Percentiles rank a stretch among this genome's conserved stretches.
phyloP scores from a whole-genome alignment of 2,113 vertebrate species.

The Chinchilla lanigera region DNA sequence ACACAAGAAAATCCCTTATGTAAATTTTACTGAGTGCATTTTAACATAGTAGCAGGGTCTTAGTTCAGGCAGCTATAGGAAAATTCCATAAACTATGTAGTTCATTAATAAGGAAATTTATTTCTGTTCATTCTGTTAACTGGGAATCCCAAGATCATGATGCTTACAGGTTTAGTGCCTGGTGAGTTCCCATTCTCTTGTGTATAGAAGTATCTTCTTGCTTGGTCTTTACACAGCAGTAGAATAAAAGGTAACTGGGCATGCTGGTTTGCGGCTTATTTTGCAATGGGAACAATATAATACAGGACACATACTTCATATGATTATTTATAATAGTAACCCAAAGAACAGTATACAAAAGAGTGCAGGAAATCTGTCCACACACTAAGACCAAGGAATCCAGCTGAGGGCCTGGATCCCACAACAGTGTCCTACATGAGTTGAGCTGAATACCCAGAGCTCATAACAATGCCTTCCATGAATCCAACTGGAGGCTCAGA shows the following conservation, averaged over 20 bases:
- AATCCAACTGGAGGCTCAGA: too few species aligned
- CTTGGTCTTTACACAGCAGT: background rate
- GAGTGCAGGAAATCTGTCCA: too few species aligned
- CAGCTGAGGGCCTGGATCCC: too few species aligned
- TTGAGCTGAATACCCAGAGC: too few species aligned
- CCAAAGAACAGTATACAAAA: too few species aligned
- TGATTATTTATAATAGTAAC: too few species aligned
- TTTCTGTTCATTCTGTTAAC: background rate
- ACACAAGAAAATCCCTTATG: background rate
- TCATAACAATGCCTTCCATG: too few species aligned
- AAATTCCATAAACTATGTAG: background rate
- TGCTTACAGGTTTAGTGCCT: background rate
- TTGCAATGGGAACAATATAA: too few species aligned
- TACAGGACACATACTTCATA: too few species aligned
- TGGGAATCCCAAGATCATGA: background rate
- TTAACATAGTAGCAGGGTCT: background rate
- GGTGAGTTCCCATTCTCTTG: background rate
- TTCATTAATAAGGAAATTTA: background rate
- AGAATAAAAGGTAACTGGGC: background rate
- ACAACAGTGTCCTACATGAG: too few species aligned
- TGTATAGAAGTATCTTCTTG: background rate
- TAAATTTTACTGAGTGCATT: background rate
- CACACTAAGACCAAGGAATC: too few species aligned
- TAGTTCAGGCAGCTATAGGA: background rate
- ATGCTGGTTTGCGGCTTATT: too few species aligned